Percentiles rank a stretch among this genome's conserved stretches.
Evolutionary conservation across 1,140 invertebrate species (phyloP).

Genomic region (Sinonovacula constricta): DNA sequence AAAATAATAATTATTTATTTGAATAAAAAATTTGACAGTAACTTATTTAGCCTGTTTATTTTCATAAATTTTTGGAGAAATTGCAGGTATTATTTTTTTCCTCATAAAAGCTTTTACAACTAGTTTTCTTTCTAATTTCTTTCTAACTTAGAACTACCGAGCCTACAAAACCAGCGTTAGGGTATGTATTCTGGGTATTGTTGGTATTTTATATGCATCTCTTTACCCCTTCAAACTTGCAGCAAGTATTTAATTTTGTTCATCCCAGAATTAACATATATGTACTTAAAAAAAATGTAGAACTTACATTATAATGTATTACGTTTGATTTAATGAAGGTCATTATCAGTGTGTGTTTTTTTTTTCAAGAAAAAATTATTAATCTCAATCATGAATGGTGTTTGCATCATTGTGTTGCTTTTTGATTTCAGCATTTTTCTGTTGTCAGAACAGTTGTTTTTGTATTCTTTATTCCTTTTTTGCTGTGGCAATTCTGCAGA

Average conservation of each 20-base stretch:
- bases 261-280: not conserved
- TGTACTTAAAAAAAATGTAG: not conserved
- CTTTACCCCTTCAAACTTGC: not conserved
- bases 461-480: too few species aligned
- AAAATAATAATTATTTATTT: not conserved
- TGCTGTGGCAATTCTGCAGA: too few species aligned
- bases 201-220: not conserved
- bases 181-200: conserved; percentile 3
- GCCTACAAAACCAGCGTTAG: conserved; percentile 1
- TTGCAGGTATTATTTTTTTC: not conserved
- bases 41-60: not conserved
- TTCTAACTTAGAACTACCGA: conserved; percentile 18
- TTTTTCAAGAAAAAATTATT: not conserved
- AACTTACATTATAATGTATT: not conserved
- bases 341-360: not conserved
- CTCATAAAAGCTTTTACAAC: too few species aligned
- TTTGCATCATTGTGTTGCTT: too few species aligned
- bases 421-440: too few species aligned
- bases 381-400: too few species aligned
- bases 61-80: not conserved
- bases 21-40: not conserved
- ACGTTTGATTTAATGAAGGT: not conserved
- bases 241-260: not conserved
- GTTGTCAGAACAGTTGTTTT: too few species aligned
- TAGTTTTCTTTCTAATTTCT: conserved; percentile 3